These are phyloP conservation scores for Tanypteryx hageni DNA, from an alignment of 2,888 invertebrate genomes.

Conservation along the genomic window DNA sequence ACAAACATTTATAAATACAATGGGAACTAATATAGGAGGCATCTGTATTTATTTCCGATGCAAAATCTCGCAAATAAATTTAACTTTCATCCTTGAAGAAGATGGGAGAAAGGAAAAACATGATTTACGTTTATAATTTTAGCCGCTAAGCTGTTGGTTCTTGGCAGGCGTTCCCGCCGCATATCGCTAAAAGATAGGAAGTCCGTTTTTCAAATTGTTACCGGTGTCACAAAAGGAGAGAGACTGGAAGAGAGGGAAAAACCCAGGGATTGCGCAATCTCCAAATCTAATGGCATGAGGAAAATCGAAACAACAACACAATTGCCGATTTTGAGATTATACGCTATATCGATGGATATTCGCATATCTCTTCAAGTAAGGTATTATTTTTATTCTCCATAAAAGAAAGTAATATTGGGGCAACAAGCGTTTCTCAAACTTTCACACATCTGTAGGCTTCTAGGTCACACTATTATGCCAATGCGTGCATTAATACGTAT, in stretches of 20 bases:
- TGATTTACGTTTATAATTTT: slow-evolving; percentile 43
- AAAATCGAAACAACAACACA: too few relatives aligned
- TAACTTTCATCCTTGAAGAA: slow-evolving; percentile 41
- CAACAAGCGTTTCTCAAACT: too few relatives aligned
- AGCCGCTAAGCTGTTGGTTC: slow-evolving; percentile 20
- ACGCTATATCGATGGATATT: too few relatives aligned
- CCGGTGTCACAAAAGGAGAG: slow-evolving; percentile 20
- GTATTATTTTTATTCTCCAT: too few relatives aligned
- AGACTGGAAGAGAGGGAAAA: background rate
- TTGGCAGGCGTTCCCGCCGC: slow-evolving; percentile 26
- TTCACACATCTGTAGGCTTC: too few relatives aligned
- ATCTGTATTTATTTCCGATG: slow-evolving; percentile 47
- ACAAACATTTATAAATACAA: background rate
- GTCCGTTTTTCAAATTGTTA: background rate
- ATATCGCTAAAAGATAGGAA: background rate
- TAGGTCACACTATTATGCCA: too few relatives aligned
- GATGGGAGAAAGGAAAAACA: background rate
- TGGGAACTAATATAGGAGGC: background rate
- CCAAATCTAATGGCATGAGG: background rate
- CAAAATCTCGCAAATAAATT: slow-evolving; percentile 36
- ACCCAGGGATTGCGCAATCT: background rate
- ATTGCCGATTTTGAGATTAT: too few relatives aligned
- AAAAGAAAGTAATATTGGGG: too few relatives aligned
- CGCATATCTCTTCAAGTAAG: too few relatives aligned
- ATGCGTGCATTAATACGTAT: too few relatives aligned